Evolutionary conservation across 2,113 vertebrate species (phyloP).

Genomic region (Verasper variegatus): DNA sequence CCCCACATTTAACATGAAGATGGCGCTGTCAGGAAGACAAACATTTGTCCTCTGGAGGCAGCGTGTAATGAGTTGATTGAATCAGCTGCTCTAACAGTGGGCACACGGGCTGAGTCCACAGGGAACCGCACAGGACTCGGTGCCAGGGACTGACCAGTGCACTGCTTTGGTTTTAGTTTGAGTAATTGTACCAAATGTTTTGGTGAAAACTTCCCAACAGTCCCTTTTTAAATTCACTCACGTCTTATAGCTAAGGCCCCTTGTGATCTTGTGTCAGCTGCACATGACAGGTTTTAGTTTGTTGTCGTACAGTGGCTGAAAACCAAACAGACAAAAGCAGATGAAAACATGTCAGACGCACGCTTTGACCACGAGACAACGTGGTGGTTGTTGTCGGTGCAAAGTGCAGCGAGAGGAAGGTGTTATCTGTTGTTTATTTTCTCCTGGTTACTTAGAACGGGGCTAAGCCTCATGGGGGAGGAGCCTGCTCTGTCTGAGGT

Average conservation of each 20-base stretch:
- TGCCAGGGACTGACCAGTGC: not conserved
- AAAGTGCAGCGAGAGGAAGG: constrained; percentile 12
- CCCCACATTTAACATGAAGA: not conserved
- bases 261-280: too few relatives aligned
- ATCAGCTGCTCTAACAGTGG: not conserved
- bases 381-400: not conserved
- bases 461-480: not conserved
- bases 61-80: constrained; percentile 23
- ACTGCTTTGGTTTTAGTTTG: too few relatives aligned
- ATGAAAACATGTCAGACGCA: too few relatives aligned
- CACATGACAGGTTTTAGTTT: too few relatives aligned
- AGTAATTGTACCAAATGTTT: too few relatives aligned
- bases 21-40: not conserved
- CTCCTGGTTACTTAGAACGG: not conserved
- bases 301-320: too few relatives aligned
- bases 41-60: constrained; percentile 14
- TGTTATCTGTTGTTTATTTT: constrained; percentile 9
- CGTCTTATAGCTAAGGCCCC: too few relatives aligned
- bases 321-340: too few relatives aligned
- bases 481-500: not conserved
- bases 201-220: too few relatives aligned
- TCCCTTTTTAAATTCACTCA: too few relatives aligned
- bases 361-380: too few relatives aligned
- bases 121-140: constrained; percentile 13
- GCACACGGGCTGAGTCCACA: not conserved